These are phyloP conservation scores for Gymnocypris eckloni DNA, from an alignment of 2,797 vertebrate genomes.

Conservation along the genomic window DNA sequence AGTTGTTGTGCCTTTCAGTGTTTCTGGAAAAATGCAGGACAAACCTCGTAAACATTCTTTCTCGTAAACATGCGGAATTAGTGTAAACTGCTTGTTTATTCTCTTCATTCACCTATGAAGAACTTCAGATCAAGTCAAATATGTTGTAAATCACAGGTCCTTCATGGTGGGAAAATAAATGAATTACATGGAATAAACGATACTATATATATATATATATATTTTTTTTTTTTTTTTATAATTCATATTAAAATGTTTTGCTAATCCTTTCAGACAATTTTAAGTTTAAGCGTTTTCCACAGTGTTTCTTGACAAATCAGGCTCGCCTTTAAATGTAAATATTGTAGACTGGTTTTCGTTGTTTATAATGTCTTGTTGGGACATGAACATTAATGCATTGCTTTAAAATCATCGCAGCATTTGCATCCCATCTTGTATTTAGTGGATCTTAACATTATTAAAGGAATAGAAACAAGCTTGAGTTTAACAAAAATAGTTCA, in stretches of 20 bases:
- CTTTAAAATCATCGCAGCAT: not conserved
- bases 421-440: constrained; percentile 9
- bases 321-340: not conserved
- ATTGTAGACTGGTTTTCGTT: not conserved
- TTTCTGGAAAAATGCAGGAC: not conserved
- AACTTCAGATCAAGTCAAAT: not conserved
- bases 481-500: not conserved
- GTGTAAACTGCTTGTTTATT: not conserved
- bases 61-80: too few species aligned
- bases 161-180: not conserved
- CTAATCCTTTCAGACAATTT: not conserved
- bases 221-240: too few species aligned
- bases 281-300: not conserved
- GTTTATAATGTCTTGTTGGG: not conserved
- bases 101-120: not conserved
- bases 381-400: constrained; percentile 2
- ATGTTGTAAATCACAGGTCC: not conserved
- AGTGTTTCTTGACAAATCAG: not conserved
- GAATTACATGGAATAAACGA: not conserved
- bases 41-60: not conserved
- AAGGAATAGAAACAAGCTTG: constrained; percentile 17
- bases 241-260: not conserved
- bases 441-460: not conserved
- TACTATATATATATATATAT: not conserved
- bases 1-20: not conserved